Percentiles rank a stretch among this genome's conserved stretches.
Conservation (phyloP, 2,113 vertebrate genomes). For the Rhombomys opimus region DNA sequence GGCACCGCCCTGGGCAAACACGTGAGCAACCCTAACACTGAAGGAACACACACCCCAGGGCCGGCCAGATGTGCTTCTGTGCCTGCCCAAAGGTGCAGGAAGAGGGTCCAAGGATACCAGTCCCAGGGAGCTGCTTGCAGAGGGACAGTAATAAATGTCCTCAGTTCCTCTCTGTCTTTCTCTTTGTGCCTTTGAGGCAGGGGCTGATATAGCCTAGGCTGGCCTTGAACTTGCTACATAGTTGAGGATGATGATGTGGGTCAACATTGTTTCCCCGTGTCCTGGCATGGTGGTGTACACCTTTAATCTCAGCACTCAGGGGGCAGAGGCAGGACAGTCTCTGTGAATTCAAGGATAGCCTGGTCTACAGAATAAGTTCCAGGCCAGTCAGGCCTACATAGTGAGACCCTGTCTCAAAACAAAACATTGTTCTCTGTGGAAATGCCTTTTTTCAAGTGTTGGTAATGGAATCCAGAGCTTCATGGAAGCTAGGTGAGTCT, state of each 20-base stretch:
- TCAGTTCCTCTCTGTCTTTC: not conserved
- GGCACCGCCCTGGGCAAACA: slow-evolving; percentile 47
- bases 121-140: not conserved
- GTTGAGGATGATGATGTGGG: not conserved
- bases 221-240: not conserved
- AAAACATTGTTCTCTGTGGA: not conserved
- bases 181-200: not conserved
- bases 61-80: accelerated
- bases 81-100: not conserved
- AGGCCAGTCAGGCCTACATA: not conserved
- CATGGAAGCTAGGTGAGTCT: not conserved
- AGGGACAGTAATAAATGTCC: too few species aligned
- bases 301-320: not conserved
- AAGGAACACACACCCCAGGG: accelerated
- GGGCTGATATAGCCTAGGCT: not conserved
- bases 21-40: not conserved
- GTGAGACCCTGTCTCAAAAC: not conserved
- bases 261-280: not conserved
- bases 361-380: not conserved
- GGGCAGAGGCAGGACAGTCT: not conserved
- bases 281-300: not conserved
- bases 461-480: not conserved
- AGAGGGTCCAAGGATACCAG: not conserved
- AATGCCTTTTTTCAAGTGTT: not conserved
- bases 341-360: not conserved